Percentiles rank a stretch among this genome's conserved stretches.
Evolutionary conservation across 2,888 invertebrate genomes (phyloP).

Genomic region (Choristoneura rosaceana): DNA sequence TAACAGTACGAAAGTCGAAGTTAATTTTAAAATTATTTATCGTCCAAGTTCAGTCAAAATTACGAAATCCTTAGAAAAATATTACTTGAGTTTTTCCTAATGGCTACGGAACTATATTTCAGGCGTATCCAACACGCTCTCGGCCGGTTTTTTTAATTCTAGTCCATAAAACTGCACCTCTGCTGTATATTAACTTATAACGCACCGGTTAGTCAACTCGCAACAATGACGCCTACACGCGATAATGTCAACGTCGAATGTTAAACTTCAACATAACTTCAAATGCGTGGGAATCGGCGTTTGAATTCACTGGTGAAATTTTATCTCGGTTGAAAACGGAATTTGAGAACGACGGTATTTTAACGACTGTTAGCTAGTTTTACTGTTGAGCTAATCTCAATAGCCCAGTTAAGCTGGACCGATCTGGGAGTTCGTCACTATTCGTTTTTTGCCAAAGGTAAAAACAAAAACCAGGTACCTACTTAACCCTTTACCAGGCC

Average conservation of each 20-base stretch:
- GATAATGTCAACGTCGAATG: constrained; percentile 39
- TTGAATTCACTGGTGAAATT: constrained; percentile 32
- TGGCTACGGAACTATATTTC: too few species aligned
- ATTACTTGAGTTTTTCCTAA: too few species aligned
- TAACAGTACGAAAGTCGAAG: background rate
- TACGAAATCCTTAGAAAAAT: too few species aligned
- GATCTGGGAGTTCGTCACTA: background rate
- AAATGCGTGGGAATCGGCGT: constrained; percentile 30
- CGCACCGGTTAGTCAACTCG: constrained; percentile 12
- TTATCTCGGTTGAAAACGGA: constrained; percentile 22
- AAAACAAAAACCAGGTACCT: too few species aligned
- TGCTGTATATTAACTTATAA: background rate
- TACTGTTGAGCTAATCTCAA: background rate
- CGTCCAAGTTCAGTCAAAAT: too few species aligned
- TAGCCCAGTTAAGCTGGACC: background rate
- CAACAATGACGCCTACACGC: constrained; percentile 42
- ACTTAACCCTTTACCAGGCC: too few species aligned
- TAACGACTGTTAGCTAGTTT: constrained; percentile 3
- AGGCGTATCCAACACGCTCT: too few species aligned
- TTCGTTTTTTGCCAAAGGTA: too few species aligned
- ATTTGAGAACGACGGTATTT: constrained; percentile 8
- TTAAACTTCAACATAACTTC: constrained; percentile 38
- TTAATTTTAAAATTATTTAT: too few species aligned
- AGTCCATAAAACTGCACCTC: background rate
- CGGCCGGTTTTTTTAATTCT: too few species aligned